Base-by-base conservation (phyloP, 2,797 vertebrate genomes). In the Podarcis lilfordi region DNA sequence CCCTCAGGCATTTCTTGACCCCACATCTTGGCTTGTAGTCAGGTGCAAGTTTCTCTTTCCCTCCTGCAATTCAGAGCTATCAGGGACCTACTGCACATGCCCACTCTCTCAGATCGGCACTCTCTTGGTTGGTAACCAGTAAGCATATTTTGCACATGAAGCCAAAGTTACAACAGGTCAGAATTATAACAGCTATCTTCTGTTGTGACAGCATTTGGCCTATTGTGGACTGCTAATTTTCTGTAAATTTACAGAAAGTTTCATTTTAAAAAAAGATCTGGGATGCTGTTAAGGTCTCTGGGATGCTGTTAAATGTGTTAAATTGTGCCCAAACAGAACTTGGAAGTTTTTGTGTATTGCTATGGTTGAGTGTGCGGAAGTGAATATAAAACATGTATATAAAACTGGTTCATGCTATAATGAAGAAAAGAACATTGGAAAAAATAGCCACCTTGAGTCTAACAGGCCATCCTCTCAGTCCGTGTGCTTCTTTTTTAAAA, bases 371-470 rank as follows among this genome's bases (percentile, higher is more conserved):
- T 88, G 80, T 85, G 61, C 64, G 84, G 80, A 66, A 92, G 11
- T 0, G 0, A 74, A 32, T 32, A 32, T 32, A 32, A 32, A 66
- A 43, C 66, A 45, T 86, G 11, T 74, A 82, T 0, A 1, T 40
- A 68, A 66, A 88, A 90, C 23, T 83, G 25, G 68, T 40, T 76
- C 25, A 77, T 90, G 84, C 80, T 86, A 91, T 80, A 86, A 89
- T 91, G 35, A 79, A 64, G 59, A 76, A 3, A 66, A 19, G 61
- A 87, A 91, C 89, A 88, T 55, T 43, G 91, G 83, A 89, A 88
- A 88, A 85, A 50, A 86, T 25, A 15, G 5, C 5, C 92, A 11
- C 40, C n/a, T 90, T 40, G 1, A 89, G 90, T 89, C 35, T 82
- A 1, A 55, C 84, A 0, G 86, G 55, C 78, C 82, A 83, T 2